These are phyloP conservation scores for Epinotia brunnichana DNA, from an alignment of 2,888 invertebrate genomes.

Conservation along the genomic window DNA sequence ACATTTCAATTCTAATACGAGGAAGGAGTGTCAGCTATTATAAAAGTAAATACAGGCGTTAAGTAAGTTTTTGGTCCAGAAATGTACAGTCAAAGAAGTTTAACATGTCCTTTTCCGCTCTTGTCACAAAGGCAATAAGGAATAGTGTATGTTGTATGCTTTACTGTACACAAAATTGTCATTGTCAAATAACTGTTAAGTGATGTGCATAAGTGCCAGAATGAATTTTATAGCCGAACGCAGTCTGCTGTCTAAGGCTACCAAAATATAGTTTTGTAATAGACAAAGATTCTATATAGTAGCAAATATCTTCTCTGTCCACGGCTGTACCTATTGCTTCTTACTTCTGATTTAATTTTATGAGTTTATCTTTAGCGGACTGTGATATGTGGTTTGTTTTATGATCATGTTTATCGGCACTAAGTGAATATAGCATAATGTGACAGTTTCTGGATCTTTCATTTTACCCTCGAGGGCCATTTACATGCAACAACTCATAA, in stretches of 20 bases:
- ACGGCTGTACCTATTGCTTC: conserved; percentile 44
- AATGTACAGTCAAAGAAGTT: too few species aligned
- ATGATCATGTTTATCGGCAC: conserved; percentile 65
- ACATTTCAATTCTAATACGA: not conserved
- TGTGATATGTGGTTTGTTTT: conserved; percentile 64
- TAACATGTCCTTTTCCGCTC: too few species aligned
- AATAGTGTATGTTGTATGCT: too few species aligned
- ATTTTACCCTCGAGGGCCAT: conserved; percentile 33
- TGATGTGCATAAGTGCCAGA: conserved; percentile 43
- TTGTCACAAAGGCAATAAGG: too few species aligned
- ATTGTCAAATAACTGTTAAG: not conserved
- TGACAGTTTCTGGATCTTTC: conserved; percentile 39
- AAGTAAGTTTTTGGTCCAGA: too few species aligned
- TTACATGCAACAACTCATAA: too few species aligned
- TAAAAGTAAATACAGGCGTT: not conserved
- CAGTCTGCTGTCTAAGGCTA: conserved; percentile 44
- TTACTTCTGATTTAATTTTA: conserved; percentile 41
- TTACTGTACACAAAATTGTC: not conserved
- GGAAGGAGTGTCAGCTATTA: not conserved
- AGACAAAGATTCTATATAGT: conserved; percentile 41
- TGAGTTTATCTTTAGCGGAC: conserved; percentile 57
- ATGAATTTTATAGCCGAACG: conserved; percentile 52
- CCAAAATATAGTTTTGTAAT: conserved; percentile 39
- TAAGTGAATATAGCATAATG: conserved; percentile 52
- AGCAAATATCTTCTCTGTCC: conserved; percentile 31